Base-by-base conservation (phyloP, 2,888 invertebrate genomes). In the Acholoe squamosa region DNA sequence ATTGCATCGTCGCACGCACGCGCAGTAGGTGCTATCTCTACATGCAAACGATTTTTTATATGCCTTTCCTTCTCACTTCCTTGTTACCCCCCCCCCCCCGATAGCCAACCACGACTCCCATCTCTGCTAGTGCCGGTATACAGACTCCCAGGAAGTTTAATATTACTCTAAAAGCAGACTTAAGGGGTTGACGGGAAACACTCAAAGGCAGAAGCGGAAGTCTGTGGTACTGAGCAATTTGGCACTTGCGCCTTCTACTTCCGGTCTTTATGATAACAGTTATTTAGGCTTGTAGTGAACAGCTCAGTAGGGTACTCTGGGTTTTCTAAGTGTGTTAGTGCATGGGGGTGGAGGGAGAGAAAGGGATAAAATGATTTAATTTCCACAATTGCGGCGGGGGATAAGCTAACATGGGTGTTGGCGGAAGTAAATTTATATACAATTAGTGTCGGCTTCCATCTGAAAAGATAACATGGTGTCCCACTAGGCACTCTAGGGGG, bases 391-490 rank as follows among this genome's bases (percentile, higher is more conserved):
- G n/a, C n/a, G 61, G 22, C n/a, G 61, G 19, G n/a, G n/a, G 61
- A n/a, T n/a, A 7, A 61, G 61, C 61, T 61, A n/a, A 61, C 22
- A 61, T 7, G 61, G 61, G 61, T 61, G 61, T 61, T n/a, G 61
- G 61, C 3, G 22, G 61, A n/a, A 14, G 61, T n/a, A n/a, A 19
- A 61, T 61, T 61, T 61, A 61, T 61, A 61, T n/a, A 61, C 61
- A 61, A 61, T 61, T 61, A 61, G 61, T n/a, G 61, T 61, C 61
- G 22, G 61, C 61, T 61, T 61, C 61, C 61, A 61, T n/a, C 61
- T 14, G 14, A 61, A 7, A 61, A 19, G 19, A 61, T 61, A 61
- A 61, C 61, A n/a, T 7, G 61, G 61, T 43, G 43, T 43, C 43
- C 43, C 43, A 43, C 5, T 43, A 43, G 43, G 43, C 43, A 61